phyloP scores from a whole-genome alignment of 2,888 invertebrate species.

The Tyria jacobaeae region DNA sequence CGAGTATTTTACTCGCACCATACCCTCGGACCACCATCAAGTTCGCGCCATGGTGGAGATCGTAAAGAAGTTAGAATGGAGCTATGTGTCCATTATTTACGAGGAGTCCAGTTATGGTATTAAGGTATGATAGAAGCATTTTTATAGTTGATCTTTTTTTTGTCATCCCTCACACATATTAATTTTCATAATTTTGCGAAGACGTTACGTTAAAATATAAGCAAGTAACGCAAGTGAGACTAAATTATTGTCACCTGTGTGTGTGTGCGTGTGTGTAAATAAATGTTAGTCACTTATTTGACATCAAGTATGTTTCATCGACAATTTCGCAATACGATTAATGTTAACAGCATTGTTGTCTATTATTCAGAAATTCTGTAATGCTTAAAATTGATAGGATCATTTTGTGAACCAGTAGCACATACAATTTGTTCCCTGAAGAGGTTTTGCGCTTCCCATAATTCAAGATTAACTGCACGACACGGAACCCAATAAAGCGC shows the following conservation, averaged over 20 bases:
- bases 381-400: not conserved
- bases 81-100: slow-evolving; percentile 97
- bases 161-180: too few relatives aligned
- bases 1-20: slow-evolving; percentile 97
- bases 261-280: too few relatives aligned
- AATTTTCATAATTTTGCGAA: too few relatives aligned
- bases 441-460: slow-evolving; percentile 10
- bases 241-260: too few relatives aligned
- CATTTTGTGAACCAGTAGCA: slow-evolving; percentile 1
- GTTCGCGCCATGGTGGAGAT: slow-evolving; percentile 98
- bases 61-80: slow-evolving; percentile 94
- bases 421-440: slow-evolving; percentile 1
- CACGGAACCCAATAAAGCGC: slow-evolving; percentile 5
- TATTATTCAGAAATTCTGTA: not conserved
- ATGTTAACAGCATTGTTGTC: too few relatives aligned
- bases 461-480: slow-evolving; percentile 15
- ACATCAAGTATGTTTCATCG: too few relatives aligned
- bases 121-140: slow-evolving; percentile 87
- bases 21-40: slow-evolving; percentile 97
- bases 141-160: not conserved
- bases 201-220: too few relatives aligned
- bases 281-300: too few relatives aligned
- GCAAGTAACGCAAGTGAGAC: too few relatives aligned
- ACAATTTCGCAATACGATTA: too few relatives aligned
- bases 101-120: slow-evolving; percentile 98